Evolutionary conservation across 2,113 vertebrate species (phyloP).

Genomic region (Sinocyclocheilus rhinocerous): DNA sequence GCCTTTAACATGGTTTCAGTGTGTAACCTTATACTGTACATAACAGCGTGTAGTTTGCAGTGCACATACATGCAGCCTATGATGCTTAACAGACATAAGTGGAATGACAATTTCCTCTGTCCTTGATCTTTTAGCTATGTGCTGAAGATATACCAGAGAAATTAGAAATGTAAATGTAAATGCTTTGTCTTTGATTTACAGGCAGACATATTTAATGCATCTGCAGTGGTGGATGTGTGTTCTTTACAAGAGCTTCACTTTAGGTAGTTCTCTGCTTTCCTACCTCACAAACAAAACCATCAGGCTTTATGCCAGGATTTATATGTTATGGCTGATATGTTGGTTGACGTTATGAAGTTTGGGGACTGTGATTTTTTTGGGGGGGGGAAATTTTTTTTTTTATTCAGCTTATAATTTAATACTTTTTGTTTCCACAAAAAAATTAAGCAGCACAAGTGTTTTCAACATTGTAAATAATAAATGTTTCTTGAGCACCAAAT

Average conservation of each 20-base stretch:
- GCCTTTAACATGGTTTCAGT: neutral
- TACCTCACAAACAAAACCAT: neutral
- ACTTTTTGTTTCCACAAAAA: no score
- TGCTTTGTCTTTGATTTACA: constrained; percentile 23
- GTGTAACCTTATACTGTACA: neutral
- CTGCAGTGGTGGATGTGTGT: constrained; percentile 17
- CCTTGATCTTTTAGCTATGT: constrained; percentile 4
- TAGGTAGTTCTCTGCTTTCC: neutral
- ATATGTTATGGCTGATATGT: neutral
- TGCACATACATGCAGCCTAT: neutral
- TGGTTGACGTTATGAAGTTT: neutral
- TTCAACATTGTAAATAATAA: no score
- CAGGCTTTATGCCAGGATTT: neutral
- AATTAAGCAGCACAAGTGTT: no score
- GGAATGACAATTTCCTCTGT: constrained; percentile 2
- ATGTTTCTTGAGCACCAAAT: no score
- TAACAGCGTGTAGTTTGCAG: neutral
- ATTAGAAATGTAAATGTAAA: constrained; percentile 12
- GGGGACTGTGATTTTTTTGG: neutral
- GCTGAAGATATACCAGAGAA: constrained; percentile 3
- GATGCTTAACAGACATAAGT: neutral
- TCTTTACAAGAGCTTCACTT: neutral
- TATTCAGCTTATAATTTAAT: no score
- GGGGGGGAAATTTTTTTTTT: no score
- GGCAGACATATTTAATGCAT: neutral